Evolutionary conservation across 2,888 invertebrate species (phyloP).

Genomic region (Hirtodrosophila cameraria): DNA sequence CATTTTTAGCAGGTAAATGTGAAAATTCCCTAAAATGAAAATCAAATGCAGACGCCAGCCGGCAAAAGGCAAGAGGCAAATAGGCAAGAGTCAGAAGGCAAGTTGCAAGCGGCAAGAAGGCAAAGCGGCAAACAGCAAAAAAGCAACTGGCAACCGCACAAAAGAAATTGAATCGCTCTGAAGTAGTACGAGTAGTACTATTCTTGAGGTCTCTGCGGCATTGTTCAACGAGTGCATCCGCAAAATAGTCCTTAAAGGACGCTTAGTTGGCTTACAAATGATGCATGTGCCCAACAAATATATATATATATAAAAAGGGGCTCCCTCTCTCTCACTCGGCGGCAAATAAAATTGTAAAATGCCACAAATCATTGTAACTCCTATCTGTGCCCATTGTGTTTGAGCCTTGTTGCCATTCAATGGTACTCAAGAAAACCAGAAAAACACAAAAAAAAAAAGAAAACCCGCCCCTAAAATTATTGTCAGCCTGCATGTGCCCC

Average conservation of each 20-base stretch:
- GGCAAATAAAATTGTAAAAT: slow-evolving; percentile 74
- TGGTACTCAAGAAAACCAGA: slow-evolving; percentile 37
- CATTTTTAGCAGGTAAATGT: slow-evolving; percentile 76
- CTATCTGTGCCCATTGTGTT: slow-evolving; percentile 48
- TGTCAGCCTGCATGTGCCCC: slow-evolving; percentile 19
- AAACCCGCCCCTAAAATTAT: slow-evolving; percentile 68
- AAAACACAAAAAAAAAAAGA: slow-evolving; percentile 15
- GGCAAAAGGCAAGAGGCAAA: slow-evolving; percentile 29
- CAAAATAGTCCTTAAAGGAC: slow-evolving; percentile 79
- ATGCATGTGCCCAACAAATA: slow-evolving; percentile 51
- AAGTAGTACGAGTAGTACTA: too few relatives aligned
- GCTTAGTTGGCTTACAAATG: slow-evolving; percentile 80
- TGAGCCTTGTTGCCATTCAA: slow-evolving; percentile 45
- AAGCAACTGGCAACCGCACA: slow-evolving; percentile 63
- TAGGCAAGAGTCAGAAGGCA: too few relatives aligned
- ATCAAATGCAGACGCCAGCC: slow-evolving; percentile 58
- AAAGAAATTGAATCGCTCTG: slow-evolving; percentile 46
- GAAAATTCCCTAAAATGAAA: slow-evolving; percentile 67
- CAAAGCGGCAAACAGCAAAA: too few relatives aligned
- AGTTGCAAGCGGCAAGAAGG: too few relatives aligned
- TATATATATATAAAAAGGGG: slow-evolving; percentile 23
- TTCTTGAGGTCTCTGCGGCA: slow-evolving; percentile 55
- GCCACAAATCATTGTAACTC: slow-evolving; percentile 76
- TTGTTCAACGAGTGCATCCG: slow-evolving; percentile 75
- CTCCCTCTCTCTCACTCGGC: slow-evolving; percentile 35